Base-by-base conservation (phyloP, 1,140 invertebrate species). In the Pygmarrhopalites habei region DNA sequence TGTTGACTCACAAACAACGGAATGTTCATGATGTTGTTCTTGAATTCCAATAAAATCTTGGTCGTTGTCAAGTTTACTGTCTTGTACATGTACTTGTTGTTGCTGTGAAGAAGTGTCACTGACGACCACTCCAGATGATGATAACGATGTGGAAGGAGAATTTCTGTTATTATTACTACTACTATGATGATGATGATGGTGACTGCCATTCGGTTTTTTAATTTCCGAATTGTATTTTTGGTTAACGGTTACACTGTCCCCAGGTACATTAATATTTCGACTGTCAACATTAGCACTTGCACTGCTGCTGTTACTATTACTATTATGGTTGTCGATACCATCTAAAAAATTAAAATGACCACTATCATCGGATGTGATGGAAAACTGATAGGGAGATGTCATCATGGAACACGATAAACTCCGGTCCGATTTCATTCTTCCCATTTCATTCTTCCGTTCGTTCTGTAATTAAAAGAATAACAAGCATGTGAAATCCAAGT, bases 381-480 rank as follows among this genome's bases (percentile, higher is more conserved):
- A 41, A 51, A 49, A 44, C 32, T 52, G 59, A 43, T 60, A 68
- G 30, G 65, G 47, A 2, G 61, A 60, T 30, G 57, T 30, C 19
- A 61, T 61, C 26, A 67, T 35, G 35, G 66, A 68, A 19, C 63
- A 62, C 17, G 62, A 64, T 28, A 68, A 32, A 43, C 61, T 64
- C 21, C 66, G 41, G 46, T 68, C 62, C n/a, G n/a, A n/a, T n/a
- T n/a, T n/a, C n/a, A n/a, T n/a, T n/a, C n/a, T n/a, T n/a, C n/a
- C n/a, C n/a, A n/a, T n/a, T n/a, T n/a, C n/a, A n/a, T n/a, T n/a
- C n/a, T n/a, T n/a, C n/a, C n/a, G n/a, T n/a, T n/a, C n/a, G n/a
- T n/a, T n/a, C n/a, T n/a, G n/a, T n/a, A n/a, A n/a, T n/a, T n/a
- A n/a, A n/a, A n/a, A n/a, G n/a, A n/a, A n/a, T n/a, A n/a, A n/a